These are phyloP conservation scores for Bellardia pandia DNA, from an alignment of 2,888 invertebrate genomes.

Conservation along the genomic window DNA sequence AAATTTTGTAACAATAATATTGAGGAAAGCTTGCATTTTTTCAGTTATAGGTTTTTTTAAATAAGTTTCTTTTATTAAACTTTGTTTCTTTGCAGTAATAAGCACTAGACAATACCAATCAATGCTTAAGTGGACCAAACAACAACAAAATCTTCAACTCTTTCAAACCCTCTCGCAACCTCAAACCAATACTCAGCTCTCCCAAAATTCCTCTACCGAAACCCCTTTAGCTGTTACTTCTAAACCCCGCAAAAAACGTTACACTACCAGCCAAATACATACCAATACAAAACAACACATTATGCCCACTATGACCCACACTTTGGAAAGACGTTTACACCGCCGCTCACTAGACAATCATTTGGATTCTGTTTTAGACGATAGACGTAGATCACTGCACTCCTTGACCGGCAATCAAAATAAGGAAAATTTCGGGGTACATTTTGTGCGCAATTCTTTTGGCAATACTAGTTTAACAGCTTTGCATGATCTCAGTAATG, in stretches of 20 bases:
- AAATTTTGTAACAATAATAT: background rate
- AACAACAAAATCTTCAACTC: conserved; percentile 65
- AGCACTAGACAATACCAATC: background rate
- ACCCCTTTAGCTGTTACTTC: background rate
- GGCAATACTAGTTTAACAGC: conserved; percentile 80
- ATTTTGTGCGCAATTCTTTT: conserved; percentile 81
- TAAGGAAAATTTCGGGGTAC: conserved; percentile 82
- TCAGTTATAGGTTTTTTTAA: too few species aligned
- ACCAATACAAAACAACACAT: conserved; percentile 53
- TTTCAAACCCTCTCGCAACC: conserved; percentile 42
- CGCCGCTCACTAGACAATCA: conserved; percentile 81
- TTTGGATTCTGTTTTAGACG: conserved; percentile 74
- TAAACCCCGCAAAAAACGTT: conserved; percentile 58
- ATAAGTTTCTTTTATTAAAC: too few species aligned
- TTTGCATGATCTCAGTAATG: conserved; percentile 82
- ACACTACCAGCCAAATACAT: conserved; percentile 34
- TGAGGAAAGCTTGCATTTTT: too few species aligned
- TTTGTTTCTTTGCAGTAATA: too few species aligned
- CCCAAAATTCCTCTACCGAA: background rate
- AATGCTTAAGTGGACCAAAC: conserved; percentile 72
- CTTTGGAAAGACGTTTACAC: conserved; percentile 78
- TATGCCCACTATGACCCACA: conserved; percentile 81
- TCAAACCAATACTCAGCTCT: background rate
- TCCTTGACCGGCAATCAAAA: conserved; percentile 79
- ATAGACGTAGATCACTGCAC: conserved; percentile 74